Evolutionary conservation across 2,113 vertebrate species (phyloP), one percentile per base, ranked within the genome.

Genomic region (Pseudopipra pipra): DNA sequence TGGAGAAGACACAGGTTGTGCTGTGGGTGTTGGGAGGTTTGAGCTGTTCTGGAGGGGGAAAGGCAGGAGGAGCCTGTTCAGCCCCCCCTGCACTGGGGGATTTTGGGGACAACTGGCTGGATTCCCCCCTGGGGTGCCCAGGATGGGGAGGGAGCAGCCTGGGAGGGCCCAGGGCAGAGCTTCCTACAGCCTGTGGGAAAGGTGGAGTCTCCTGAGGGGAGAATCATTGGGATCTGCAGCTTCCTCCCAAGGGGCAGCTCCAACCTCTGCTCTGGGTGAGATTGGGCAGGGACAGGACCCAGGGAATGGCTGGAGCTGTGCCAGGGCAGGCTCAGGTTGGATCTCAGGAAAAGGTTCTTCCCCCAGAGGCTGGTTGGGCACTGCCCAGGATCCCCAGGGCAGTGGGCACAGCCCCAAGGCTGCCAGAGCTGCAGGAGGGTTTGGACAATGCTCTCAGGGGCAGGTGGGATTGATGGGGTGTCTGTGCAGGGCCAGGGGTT

Each of bases 381-480:
- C 46, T 89, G 54, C 1, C 2, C 87, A 82, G 68, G 46, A 61
- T 82, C 61, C 16, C 33, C 70, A 68, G 46, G 39, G 46, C n/a
- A 23, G 83, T 47, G 54, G 46, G 2, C 46, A 47, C 4, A 0
- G n/a, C 62, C n/a, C 39, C 1, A 0, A 68, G 54, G 39, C 46
- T 75, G 62, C 46, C 87, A 75, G 78, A 54, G 46, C 62, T 75
- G 16, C 30, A 41, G 62, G 24, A 61, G 20, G 0, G 1, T 43
- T 76, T 68, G 47, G 47, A 27, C 15, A 35, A 0, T 0, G 0
- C 70, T 74, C 1, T 0, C 37, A 5, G 21, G 47, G 11, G 0
- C n/a, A 47, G 61, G 6, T 54, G 47, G 25, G 21, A 9, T 55
- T 55, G 25, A 15, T 70, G 79, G 17, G 8, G 8, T 8, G 63